Conservation (phyloP, 2,113 vertebrate genomes). For the Nothobranchius furzeri region DNA sequence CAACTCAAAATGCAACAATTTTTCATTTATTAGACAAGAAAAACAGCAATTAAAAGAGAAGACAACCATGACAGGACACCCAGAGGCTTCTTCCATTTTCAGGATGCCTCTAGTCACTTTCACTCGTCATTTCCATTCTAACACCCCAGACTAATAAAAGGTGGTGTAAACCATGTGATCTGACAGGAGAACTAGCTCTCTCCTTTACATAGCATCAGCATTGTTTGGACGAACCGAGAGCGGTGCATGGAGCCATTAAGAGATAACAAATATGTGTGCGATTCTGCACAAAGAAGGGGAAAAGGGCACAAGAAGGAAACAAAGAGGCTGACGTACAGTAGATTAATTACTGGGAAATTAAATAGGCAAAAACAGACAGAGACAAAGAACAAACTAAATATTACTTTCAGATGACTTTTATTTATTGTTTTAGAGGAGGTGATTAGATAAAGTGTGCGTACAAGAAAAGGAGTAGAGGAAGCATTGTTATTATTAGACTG, state of each 20-base stretch:
- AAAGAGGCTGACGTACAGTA: background rate
- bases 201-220: conserved; percentile 9
- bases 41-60: conserved; percentile 28
- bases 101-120: background rate
- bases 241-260: conserved; percentile 4
- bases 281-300: conserved; percentile 15
- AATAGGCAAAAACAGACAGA: conserved; percentile 10
- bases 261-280: conserved; percentile 1
- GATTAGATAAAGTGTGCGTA: conserved; percentile 9
- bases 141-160: background rate
- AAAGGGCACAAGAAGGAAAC: background rate
- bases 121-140: background rate
- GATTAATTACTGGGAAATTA: conserved; percentile 3
- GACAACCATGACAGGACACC: conserved; percentile 1
- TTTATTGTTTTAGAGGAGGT: conserved; percentile 1
- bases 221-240: too few species aligned
- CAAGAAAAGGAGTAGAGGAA: background rate
- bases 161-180: background rate
- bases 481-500: conserved; percentile 6
- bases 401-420: conserved; percentile 10
- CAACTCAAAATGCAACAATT: too few species aligned
- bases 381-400: conserved; percentile 9
- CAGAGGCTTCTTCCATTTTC: background rate
- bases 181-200: conserved; percentile 11
- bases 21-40: background rate